Base-by-base conservation (phyloP, 2,888 invertebrate genomes). In the Euzetes globulus region DNA sequence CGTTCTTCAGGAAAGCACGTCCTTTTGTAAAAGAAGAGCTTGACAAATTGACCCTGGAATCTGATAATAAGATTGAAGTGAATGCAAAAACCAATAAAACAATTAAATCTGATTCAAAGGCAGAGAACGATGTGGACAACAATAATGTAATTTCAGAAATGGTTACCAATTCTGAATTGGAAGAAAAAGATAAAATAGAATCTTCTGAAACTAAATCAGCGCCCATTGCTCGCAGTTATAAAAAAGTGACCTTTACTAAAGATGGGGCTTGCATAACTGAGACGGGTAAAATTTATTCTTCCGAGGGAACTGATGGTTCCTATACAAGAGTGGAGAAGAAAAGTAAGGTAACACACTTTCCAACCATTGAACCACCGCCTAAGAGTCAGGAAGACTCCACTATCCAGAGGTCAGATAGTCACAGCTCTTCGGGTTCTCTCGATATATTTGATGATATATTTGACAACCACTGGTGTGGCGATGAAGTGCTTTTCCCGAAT, bases 241-340 rank as follows among this genome's bases (percentile, higher is more conserved):
- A 78, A 71, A 79, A 79, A 47, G 77, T 79, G n/a, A 79, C 78
- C 2, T 79, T 79, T 65, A 79, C 79, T 41, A 79, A 79, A 75
- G 79, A 79, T 65, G 79, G 79, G n/a, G 78, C 79, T n/a, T 77
- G 77, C 71, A 78, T 79, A 60, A 79, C 79, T 0, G 79, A 79
- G 73, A 79, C 78, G 7, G 78, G 78, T 13, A 79, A 79, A 63
- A 78, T 79, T 9, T 77, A 77, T 41, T 74, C 77, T 7, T 76
- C 76, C 13, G 78, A 79, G 33, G 77, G 76, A 19, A 76, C 76
- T 17, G 79, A 78, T 60, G 79, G 79, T 13, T 76, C 77, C 1
- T 77, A 77, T 74, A 79, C 78, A 11, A 75, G 78, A 74, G 77
- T 79, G 11, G 79, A 79, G 58, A 78, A 78, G 71, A 79, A 79